Percentiles rank a stretch among this genome's conserved stretches.
Evolutionary conservation across 2,113 vertebrate species (phyloP).

Genomic region (Mandrillus leucophaeus): DNA sequence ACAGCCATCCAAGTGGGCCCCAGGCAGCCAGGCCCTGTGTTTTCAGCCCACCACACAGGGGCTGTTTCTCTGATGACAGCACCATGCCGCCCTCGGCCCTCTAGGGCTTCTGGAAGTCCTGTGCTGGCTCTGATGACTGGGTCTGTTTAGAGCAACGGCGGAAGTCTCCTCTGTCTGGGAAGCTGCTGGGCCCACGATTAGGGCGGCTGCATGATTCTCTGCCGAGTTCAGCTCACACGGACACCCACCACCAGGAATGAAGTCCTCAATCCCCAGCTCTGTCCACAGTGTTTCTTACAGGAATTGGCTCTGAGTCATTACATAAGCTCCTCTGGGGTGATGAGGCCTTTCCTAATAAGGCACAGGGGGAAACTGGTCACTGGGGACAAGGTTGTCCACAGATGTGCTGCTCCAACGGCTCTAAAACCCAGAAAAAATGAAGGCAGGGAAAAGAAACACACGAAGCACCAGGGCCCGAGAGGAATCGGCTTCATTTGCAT

Average conservation of each 20-base stretch:
- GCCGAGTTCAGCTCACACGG: neutral
- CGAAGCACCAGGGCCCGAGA: neutral
- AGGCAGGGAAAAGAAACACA: neutral
- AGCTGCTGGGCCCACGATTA: neutral
- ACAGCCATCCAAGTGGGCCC: neutral
- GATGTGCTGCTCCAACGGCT: neutral
- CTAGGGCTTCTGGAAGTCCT: neutral
- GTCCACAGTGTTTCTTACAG: neutral
- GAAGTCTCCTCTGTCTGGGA: neutral
- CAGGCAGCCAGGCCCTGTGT: neutral
- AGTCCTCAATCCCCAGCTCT: too few species aligned
- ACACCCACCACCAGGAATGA: neutral
- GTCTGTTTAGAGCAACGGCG: neutral
- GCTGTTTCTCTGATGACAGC: neutral
- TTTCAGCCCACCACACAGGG: neutral
- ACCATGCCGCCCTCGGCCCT: neutral
- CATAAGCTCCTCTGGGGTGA: neutral
- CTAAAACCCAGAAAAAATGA: neutral
- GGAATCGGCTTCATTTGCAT: fast-evolving
- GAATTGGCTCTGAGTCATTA: neutral
- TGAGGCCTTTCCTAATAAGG: neutral
- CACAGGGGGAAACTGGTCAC: neutral
- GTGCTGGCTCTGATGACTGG: neutral
- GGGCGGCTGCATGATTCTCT: neutral
- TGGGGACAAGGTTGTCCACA: neutral